These are phyloP conservation scores for Cepaea nemoralis DNA, from an alignment of 1,140 invertebrate genomes.

Conservation along the genomic window DNA sequence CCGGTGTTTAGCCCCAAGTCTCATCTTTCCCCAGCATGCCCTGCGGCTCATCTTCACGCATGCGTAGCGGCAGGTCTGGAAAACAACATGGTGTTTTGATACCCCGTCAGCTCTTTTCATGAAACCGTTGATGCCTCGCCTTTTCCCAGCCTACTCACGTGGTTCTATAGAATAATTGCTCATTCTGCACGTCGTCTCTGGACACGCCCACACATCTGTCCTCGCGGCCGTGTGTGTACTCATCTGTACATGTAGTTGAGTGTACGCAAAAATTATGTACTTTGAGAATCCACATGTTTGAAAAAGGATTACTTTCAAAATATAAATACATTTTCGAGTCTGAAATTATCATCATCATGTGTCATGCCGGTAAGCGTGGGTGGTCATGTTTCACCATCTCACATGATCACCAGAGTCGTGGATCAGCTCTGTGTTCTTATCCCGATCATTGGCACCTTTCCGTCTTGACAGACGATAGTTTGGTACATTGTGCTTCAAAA, in stretches of 20 bases:
- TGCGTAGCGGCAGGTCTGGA: slow-evolving; percentile 8
- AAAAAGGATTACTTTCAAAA: no score
- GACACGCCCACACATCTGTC: slow-evolving; percentile 27
- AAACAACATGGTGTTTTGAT: slow-evolving; percentile 38
- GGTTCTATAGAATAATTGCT: slow-evolving; percentile 22
- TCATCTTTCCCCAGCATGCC: background rate
- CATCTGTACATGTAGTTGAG: background rate
- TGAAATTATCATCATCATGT: no score
- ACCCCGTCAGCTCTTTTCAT: background rate
- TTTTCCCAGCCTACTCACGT: slow-evolving; percentile 15
- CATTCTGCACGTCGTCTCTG: slow-evolving; percentile 8
- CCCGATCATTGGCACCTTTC: no score
- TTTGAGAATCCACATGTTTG: no score
- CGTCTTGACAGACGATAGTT: no score
- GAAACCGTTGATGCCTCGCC: background rate
- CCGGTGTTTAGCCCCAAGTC: background rate
- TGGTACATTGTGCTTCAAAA: no score
- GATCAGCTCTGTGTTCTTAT: no score
- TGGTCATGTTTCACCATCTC: no score
- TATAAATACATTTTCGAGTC: no score
- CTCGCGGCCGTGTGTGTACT: background rate
- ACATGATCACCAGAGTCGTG: no score
- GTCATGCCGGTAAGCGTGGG: no score
- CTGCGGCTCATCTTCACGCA: slow-evolving; percentile 20
- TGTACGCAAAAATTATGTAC: no score